These are phyloP conservation scores for Vollenhovia emeryi DNA, from an alignment of 1,140 invertebrate genomes.

Conservation along the genomic window DNA sequence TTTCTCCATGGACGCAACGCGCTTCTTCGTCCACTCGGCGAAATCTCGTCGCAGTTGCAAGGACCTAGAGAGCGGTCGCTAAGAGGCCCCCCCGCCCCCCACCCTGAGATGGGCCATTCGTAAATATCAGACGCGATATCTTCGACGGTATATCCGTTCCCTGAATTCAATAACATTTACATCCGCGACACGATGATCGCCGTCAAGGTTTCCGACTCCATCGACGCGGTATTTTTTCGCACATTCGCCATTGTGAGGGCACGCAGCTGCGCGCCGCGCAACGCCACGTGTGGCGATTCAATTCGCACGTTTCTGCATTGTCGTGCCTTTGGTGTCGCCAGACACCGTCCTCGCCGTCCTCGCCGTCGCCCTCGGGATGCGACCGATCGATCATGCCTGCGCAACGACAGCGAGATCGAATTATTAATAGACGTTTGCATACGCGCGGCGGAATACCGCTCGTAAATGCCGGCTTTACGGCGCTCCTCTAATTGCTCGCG, in stretches of 20 bases:
- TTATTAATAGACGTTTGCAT: slow-evolving; percentile 52
- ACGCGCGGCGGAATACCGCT: background rate
- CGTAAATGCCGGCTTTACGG: slow-evolving; percentile 34
- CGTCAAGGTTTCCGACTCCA: slow-evolving; percentile 52
- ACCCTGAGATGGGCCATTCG: background rate
- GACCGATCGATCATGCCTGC: background rate
- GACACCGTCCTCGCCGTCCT: background rate
- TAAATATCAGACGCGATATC: background rate
- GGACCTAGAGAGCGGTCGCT: background rate
- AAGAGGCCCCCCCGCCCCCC: no score
- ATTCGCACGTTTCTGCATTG: slow-evolving; percentile 59
- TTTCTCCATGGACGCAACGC: background rate
- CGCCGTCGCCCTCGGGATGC: slow-evolving; percentile 18
- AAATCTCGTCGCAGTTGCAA: background rate
- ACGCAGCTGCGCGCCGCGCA: background rate
- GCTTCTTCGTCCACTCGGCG: background rate
- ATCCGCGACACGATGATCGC: background rate
- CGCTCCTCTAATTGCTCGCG: slow-evolving; percentile 34
- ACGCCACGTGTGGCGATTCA: slow-evolving; percentile 49
- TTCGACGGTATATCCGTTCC: background rate
- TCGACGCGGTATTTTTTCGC: slow-evolving; percentile 56
- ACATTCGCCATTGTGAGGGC: slow-evolving; percentile 59
- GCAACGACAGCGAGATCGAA: slow-evolving; percentile 1
- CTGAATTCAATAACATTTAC: slow-evolving; percentile 27
- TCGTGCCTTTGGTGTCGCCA: background rate